phyloP scores from a whole-genome alignment of 2,113 vertebrate species.

The Melanocharis versteri region DNA sequence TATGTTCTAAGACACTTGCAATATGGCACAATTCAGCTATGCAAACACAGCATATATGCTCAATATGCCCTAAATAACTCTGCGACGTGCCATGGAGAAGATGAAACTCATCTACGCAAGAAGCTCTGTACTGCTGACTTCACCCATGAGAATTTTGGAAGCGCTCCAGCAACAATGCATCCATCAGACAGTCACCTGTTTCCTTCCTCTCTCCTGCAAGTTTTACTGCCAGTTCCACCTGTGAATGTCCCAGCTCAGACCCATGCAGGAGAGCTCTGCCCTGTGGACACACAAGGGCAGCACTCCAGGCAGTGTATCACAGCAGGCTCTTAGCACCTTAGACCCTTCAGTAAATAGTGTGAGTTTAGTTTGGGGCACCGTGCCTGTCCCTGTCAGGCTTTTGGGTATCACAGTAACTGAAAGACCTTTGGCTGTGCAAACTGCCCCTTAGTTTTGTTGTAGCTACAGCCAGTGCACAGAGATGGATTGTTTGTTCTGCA shows the following conservation, averaged over 20 bases:
- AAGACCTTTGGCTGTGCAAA: background rate
- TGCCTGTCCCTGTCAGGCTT: background rate
- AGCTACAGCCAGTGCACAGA: accelerated
- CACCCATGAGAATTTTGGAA: background rate
- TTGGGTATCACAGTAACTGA: background rate
- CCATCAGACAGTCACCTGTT: background rate
- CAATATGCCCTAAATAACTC: background rate
- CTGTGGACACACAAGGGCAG: background rate
- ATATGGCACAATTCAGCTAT: background rate
- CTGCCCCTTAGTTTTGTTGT: no score
- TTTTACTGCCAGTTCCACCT: background rate
- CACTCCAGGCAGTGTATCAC: background rate
- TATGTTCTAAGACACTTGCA: background rate
- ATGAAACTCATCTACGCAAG: background rate
- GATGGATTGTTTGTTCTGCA: background rate
- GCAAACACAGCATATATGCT: background rate
- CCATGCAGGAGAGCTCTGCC: background rate
- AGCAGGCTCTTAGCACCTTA: background rate
- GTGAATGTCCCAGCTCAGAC: background rate
- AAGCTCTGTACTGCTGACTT: background rate
- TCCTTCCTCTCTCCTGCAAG: background rate
- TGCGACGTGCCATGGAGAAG: background rate
- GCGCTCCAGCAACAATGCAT: accelerated
- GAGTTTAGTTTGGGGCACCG: background rate
- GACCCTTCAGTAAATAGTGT: background rate